Percentiles rank a stretch among this genome's conserved stretches.
Evolutionary conservation across 2,797 vertebrate genomes (phyloP).

Genomic region (Scomberomorus guttatus): DNA sequence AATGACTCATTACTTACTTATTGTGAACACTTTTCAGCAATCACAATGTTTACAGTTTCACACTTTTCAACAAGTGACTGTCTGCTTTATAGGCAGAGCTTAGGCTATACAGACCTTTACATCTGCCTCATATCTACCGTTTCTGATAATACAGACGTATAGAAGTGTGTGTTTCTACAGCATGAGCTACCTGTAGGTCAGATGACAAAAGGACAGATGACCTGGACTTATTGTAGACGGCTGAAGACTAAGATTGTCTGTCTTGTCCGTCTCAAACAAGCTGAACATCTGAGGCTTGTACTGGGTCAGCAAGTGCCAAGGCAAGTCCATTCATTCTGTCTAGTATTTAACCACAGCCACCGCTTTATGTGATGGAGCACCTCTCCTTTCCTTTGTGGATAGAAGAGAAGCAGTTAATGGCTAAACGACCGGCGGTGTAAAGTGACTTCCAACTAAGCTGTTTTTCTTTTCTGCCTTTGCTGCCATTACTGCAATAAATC

Average conservation of each 20-base stretch:
- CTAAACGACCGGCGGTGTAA: slow-evolving; percentile 27
- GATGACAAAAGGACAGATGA: neutral
- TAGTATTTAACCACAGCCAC: slow-evolving; percentile 33
- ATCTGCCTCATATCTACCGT: neutral
- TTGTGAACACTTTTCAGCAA: slow-evolving; percentile 14
- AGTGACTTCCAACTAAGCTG: slow-evolving; percentile 51
- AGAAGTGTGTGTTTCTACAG: neutral
- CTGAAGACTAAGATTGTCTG: neutral
- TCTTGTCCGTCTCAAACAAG: neutral
- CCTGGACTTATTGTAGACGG: neutral
- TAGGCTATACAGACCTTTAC: neutral
- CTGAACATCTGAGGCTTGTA: slow-evolving; percentile 22
- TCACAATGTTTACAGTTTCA: slow-evolving; percentile 19
- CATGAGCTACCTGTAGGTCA: neutral
- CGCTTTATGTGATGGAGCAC: slow-evolving; percentile 51
- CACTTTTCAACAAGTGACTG: neutral
- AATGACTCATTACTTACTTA: slow-evolving; percentile 20
- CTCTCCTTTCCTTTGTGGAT: slow-evolving; percentile 23
- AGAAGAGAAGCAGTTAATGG: slow-evolving; percentile 53
- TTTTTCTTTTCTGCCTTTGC: slow-evolving; percentile 17
- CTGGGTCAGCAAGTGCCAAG: slow-evolving; percentile 33
- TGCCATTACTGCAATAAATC: slow-evolving; percentile 52
- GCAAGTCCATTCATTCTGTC: slow-evolving; percentile 32
- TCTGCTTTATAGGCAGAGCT: neutral
- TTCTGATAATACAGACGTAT: neutral